Conservation (phyloP, 2,888 invertebrate species). For the Scaptomyza reducta region DNA sequence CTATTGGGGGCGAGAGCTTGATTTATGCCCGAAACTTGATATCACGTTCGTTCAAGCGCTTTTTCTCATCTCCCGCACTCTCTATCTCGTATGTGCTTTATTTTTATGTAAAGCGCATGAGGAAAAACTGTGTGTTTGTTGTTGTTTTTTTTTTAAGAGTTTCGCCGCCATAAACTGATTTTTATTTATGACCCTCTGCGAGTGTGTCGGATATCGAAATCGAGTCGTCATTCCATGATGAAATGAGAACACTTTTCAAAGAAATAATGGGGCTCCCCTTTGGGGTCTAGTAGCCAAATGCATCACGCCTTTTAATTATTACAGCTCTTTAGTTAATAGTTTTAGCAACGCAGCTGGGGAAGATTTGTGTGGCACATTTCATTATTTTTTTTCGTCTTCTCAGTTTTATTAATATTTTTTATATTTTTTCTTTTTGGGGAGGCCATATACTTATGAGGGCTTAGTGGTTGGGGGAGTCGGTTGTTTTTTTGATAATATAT, state of each 20-base stretch:
- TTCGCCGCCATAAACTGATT: constrained; percentile 77
- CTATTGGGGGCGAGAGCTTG: constrained; percentile 68
- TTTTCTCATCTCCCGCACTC: constrained; percentile 33
- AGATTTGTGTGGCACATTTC: constrained; percentile 44
- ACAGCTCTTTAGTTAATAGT: constrained; percentile 77
- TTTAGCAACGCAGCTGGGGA: constrained; percentile 74
- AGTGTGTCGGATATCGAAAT: constrained; percentile 60
- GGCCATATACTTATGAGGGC: constrained; percentile 46
- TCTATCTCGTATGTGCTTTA: constrained; percentile 50
- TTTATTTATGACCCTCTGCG: constrained; percentile 69
- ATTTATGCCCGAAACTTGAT: constrained; percentile 76
- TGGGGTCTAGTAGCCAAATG: constrained; percentile 51
- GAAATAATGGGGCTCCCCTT: constrained; percentile 17
- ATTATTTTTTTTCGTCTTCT: neutral
- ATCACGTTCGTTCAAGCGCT: constrained; percentile 75
- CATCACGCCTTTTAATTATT: constrained; percentile 77
- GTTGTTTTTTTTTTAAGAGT: constrained; percentile 65
- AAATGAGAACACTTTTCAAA: constrained; percentile 67
- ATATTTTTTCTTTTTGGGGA: neutral
- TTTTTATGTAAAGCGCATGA: constrained; percentile 78
- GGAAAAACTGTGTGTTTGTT: constrained; percentile 53
- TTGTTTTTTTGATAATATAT: constrained; percentile 44
- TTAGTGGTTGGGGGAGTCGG: constrained; percentile 55
- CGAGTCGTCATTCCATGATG: constrained; percentile 74
- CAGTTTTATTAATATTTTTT: constrained; percentile 7